A percentile compares a stretch with the other conserved stretches of the same genome.
Conservation (phyloP, 92 coral and sea anemone genomes). For the Galaxea fascicularis region DNA sequence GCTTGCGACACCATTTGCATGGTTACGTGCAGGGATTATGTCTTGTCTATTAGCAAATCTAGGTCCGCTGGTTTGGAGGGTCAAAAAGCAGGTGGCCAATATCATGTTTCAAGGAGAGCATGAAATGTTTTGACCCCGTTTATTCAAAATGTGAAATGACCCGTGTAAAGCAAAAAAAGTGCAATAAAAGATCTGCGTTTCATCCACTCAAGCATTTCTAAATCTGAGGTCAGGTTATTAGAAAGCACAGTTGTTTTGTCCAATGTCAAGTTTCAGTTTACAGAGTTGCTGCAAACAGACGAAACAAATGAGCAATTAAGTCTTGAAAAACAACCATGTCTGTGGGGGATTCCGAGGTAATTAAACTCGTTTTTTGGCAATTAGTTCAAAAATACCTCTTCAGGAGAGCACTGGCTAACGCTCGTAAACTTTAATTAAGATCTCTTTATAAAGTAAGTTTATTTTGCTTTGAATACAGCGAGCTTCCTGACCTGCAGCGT, state of each 20-base stretch:
- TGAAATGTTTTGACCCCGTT: conserved; percentile 29
- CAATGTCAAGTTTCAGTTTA: neutral
- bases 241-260: neutral
- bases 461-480: neutral
- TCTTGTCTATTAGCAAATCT: neutral
- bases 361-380: conserved; percentile 24
- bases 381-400: conserved; percentile 35
- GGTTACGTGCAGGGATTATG: neutral
- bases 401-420: conserved; percentile 23
- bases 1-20: neutral
- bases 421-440: conserved; percentile 14
- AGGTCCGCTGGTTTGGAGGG: neutral
- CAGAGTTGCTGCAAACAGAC: neutral
- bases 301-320: neutral
- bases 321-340: conserved; percentile 10
- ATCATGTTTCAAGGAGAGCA: conserved; percentile 1
- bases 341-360: conserved; percentile 44
- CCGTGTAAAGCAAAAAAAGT: conserved; percentile 16
- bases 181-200: neutral
- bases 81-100: conserved; percentile 22
- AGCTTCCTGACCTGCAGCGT: neutral
- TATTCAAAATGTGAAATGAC: conserved; percentile 21
- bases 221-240: neutral
- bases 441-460: conserved; percentile 18
- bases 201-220: neutral